Conservation (phyloP, 2,113 vertebrate species). For the Triplophysa siluroides region DNA sequence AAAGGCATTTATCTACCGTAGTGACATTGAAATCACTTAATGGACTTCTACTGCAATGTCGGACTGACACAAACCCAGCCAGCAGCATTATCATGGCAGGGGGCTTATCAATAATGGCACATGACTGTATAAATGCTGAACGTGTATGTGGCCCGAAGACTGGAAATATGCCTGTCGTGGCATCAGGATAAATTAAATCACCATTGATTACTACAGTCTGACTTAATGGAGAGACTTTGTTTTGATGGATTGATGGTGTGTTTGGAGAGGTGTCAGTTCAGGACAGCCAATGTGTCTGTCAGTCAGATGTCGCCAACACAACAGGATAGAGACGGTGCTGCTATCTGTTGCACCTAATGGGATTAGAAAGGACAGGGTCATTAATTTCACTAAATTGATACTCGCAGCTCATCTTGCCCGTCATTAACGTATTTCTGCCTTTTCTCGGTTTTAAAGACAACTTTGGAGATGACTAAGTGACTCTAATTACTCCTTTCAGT, state of each 20-base stretch:
- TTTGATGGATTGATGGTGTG: slow-evolving; percentile 50
- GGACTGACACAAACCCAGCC: background rate
- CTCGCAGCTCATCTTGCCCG: background rate
- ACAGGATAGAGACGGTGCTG: slow-evolving; percentile 15
- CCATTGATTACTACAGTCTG: slow-evolving; percentile 46
- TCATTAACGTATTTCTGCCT: background rate
- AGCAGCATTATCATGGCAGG: background rate
- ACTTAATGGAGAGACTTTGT: slow-evolving; percentile 33
- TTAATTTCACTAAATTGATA: slow-evolving; percentile 3
- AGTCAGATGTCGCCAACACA: slow-evolving; percentile 18
- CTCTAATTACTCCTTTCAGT: background rate
- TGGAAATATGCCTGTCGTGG: slow-evolving; percentile 34
- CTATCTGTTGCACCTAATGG: background rate
- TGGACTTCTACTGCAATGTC: background rate
- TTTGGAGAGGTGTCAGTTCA: slow-evolving; percentile 44
- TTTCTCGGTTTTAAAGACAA: background rate
- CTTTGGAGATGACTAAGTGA: background rate
- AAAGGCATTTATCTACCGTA: background rate
- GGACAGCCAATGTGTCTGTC: slow-evolving; percentile 27
- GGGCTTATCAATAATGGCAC: slow-evolving; percentile 1
- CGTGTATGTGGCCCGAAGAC: background rate
- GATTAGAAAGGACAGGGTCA: background rate
- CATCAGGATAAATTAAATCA: slow-evolving; percentile 51
- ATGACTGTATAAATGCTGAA: background rate
- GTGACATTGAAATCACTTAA: slow-evolving; percentile 14